These are phyloP conservation scores for Malurus melanocephalus DNA, from an alignment of 2,113 vertebrate genomes.

Conservation along the genomic window DNA sequence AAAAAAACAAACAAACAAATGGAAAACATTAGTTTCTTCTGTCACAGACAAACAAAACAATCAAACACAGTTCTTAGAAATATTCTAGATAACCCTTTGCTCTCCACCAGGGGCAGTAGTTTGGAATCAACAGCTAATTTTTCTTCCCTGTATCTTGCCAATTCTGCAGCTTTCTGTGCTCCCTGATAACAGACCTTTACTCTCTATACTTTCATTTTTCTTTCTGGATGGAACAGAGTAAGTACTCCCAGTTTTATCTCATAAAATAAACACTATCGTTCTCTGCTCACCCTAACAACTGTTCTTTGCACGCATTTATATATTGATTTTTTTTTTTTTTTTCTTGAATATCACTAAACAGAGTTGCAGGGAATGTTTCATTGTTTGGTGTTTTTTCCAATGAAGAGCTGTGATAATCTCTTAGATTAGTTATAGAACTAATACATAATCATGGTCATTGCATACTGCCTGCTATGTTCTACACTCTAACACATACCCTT, in stretches of 20 bases:
- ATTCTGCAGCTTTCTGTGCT: not conserved
- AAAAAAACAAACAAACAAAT: not conserved
- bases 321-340: not conserved
- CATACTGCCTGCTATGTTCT: not conserved
- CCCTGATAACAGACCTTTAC: not conserved
- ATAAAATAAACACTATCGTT: not conserved
- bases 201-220: not conserved
- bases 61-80: not conserved
- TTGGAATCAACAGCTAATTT: not conserved
- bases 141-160: not conserved
- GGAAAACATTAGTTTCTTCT: not conserved
- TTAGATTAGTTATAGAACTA: not conserved
- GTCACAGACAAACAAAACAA: not conserved
- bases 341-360: not conserved
- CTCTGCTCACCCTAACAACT: not conserved
- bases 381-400: not conserved
- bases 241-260: not conserved
- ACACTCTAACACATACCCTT: not conserved
- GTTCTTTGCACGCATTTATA: not conserved
- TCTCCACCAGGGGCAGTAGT: not conserved
- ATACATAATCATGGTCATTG: not conserved
- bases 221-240: not conserved
- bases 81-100: not conserved
- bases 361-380: not conserved
- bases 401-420: not conserved